These are phyloP conservation scores for Caenorhabditis virilis DNA, from an alignment of 2,888 invertebrate species.

Conservation along the genomic window DNA sequence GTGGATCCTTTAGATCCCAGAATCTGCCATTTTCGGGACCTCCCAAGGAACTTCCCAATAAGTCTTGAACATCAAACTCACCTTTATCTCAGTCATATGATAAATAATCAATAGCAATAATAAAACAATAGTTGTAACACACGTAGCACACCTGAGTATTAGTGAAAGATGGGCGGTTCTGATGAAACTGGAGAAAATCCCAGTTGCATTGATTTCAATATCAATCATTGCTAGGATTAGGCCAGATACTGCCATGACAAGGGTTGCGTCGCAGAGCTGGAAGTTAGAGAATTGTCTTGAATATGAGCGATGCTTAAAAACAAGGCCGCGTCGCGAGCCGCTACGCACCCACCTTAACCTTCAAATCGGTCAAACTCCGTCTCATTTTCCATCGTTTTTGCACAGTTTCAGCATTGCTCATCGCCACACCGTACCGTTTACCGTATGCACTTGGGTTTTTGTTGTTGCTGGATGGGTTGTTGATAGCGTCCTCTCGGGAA, in stretches of 20 bases:
- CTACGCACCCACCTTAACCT: conserved; percentile 28
- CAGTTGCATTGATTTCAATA: conserved; percentile 52
- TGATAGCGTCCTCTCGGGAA: conserved; percentile 7
- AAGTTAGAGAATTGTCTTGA: background rate
- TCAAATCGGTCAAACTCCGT: conserved; percentile 35
- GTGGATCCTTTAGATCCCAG: too few species aligned
- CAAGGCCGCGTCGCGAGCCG: background rate
- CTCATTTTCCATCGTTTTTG: conserved; percentile 37
- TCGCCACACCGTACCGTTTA: conserved; percentile 50
- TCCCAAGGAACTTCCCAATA: too few species aligned
- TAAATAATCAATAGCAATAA: conserved; percentile 98
- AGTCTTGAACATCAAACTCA: too few species aligned
- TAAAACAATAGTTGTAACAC: conserved; percentile 93
- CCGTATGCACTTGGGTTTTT: conserved; percentile 14
- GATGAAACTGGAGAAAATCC: conserved; percentile 9
- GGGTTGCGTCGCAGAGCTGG: conserved; percentile 56
- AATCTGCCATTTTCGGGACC: too few species aligned
- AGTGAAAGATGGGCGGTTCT: conserved; percentile 18
- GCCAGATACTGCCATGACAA: conserved; percentile 52
- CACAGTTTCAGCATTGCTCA: conserved; percentile 45
- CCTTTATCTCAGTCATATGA: conserved; percentile 99
- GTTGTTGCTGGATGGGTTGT: background rate
- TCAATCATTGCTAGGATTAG: conserved; percentile 58
- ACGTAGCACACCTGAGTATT: conserved; percentile 41
- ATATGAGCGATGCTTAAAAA: background rate